Conservation (phyloP, 2,113 vertebrate species). For the Zingel zingel region DNA sequence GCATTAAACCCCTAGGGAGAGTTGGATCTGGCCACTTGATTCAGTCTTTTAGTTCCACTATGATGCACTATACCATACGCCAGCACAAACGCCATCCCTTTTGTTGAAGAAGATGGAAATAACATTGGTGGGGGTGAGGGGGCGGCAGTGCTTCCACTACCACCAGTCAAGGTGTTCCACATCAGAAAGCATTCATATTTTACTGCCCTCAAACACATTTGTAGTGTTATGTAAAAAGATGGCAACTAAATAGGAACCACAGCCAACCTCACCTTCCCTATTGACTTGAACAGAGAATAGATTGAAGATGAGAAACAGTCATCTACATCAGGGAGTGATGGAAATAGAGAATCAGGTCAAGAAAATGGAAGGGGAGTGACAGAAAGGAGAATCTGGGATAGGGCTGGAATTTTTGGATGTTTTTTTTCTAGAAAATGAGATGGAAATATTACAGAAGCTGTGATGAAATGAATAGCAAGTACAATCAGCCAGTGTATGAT, state of each 20-base stretch:
- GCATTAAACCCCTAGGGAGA: constrained; percentile 71
- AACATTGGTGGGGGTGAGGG: constrained; percentile 31
- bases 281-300: constrained; percentile 28
- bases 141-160: constrained; percentile 15
- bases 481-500: constrained; percentile 46
- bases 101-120: constrained; percentile 71
- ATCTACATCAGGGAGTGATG: constrained; percentile 1
- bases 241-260: constrained; percentile 50
- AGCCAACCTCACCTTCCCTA: constrained; percentile 10
- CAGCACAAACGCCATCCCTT: constrained; percentile 70
- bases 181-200: constrained; percentile 73
- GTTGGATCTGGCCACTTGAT: constrained; percentile 81
- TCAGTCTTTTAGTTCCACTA: constrained; percentile 81
- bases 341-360: constrained; percentile 5
- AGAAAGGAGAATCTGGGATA: not conserved
- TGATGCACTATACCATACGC: constrained; percentile 65
- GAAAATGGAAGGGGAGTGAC: not conserved
- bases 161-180: constrained; percentile 65
- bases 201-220: constrained; percentile 68
- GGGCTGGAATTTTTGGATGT: not conserved
- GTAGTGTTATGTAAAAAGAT: constrained; percentile 61
- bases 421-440: constrained; percentile 30
- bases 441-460: constrained; percentile 47
- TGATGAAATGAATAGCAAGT: constrained; percentile 56
- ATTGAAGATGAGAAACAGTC: constrained; percentile 25